A percentile compares a stretch with the other conserved stretches of the same genome.
These are phyloP conservation scores for Ploceus nigricollis DNA, from an alignment of 2,113 vertebrate genomes.

Conservation along the genomic window DNA sequence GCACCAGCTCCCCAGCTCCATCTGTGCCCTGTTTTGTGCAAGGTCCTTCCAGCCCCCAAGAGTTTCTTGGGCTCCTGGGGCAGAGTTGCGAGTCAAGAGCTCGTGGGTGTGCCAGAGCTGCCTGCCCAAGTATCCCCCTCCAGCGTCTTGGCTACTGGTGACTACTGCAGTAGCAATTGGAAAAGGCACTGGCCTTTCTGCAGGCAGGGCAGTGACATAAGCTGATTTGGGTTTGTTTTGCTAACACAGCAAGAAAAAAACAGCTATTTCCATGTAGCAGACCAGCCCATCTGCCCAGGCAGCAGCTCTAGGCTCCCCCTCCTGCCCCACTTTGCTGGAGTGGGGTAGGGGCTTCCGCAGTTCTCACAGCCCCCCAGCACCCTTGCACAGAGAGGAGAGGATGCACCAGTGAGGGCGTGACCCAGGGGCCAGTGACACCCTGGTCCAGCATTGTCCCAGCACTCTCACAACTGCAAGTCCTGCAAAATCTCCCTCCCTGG, in stretches of 20 bases:
- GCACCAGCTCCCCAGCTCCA: background rate
- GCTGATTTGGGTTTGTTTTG: background rate
- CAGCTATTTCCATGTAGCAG: background rate
- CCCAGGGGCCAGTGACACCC: accelerated
- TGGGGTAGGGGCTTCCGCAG: background rate
- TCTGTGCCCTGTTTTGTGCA: background rate
- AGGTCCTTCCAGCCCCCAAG: background rate
- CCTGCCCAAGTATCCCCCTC: background rate
- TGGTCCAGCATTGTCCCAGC: accelerated
- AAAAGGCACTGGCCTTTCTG: background rate
- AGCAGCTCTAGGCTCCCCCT: background rate
- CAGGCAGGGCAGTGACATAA: background rate
- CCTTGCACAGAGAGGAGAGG: background rate
- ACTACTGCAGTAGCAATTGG: background rate
- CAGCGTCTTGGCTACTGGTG: background rate
- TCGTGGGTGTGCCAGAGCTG: background rate
- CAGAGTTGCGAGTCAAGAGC: background rate
- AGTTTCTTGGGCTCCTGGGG: background rate
- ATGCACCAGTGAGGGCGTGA: background rate
- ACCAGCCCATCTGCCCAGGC: background rate
- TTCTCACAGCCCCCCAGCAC: background rate
- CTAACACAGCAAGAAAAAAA: background rate
- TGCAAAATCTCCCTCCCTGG: background rate
- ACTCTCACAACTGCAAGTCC: accelerated
- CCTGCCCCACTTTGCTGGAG: background rate